Conservation (phyloP, 2,113 vertebrate species). For the Onychostoma macrolepis region DNA sequence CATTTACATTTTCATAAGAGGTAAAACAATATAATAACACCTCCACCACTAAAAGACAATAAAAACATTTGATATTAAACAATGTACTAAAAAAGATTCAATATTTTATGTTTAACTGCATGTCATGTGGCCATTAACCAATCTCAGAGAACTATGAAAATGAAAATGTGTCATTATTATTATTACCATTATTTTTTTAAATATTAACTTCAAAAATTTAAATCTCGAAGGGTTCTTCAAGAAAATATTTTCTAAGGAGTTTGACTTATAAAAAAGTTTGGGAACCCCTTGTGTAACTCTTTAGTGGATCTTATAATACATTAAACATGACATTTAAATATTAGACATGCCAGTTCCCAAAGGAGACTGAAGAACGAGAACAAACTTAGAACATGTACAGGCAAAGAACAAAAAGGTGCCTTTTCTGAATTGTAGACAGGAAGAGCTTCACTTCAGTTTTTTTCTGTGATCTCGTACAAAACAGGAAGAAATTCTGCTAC, state of each 20-base stretch:
- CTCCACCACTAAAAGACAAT: too few species aligned
- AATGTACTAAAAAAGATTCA: too few species aligned
- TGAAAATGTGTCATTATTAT: too few species aligned
- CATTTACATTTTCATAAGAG: too few species aligned
- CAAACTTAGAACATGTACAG: background rate
- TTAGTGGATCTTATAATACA: background rate
- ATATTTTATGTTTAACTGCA: too few species aligned
- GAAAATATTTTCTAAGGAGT: too few species aligned
- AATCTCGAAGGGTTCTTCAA: background rate
- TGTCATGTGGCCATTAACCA: background rate
- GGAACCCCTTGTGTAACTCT: background rate
- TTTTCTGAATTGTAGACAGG: background rate
- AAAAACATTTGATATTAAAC: too few species aligned
- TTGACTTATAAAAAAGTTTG: too few species aligned
- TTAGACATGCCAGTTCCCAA: background rate
- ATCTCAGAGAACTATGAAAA: background rate
- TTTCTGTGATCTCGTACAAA: background rate
- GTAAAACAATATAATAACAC: too few species aligned
- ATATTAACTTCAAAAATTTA: background rate
- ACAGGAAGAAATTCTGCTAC: constrained; percentile 9
- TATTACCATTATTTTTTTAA: too few species aligned
- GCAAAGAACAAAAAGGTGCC: background rate
- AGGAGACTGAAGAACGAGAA: background rate
- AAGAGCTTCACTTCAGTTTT: constrained; percentile 14
- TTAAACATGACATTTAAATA: constrained; percentile 7